Conservation (phyloP, 1,140 invertebrate species). For the Drosophila equinoxialis region DNA sequence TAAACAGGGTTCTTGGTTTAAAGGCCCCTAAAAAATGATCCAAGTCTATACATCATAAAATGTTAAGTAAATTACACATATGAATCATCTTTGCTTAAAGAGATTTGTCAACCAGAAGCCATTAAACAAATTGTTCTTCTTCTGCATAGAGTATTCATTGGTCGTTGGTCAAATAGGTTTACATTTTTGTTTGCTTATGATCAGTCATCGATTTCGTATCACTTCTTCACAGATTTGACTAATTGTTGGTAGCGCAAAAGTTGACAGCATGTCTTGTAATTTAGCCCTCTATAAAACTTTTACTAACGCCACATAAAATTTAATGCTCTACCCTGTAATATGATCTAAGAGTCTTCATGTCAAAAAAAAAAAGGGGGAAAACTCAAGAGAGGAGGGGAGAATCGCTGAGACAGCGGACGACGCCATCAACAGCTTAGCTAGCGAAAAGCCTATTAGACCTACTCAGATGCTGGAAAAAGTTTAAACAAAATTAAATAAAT, state of each 20-base stretch:
- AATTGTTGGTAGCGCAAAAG: slow-evolving; percentile 52
- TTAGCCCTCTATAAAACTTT: slow-evolving; percentile 11
- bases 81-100: too few relatives aligned
- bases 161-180: neutral
- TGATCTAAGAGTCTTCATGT: slow-evolving; percentile 23
- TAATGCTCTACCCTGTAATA: slow-evolving; percentile 38
- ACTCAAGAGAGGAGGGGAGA: too few relatives aligned
- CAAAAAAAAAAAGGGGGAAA: slow-evolving; percentile 35
- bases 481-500: slow-evolving; percentile 68
- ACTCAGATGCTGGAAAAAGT: slow-evolving; percentile 48
- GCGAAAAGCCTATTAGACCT: slow-evolving; percentile 73
- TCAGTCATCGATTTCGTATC: slow-evolving; percentile 3
- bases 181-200: neutral
- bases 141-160: slow-evolving; percentile 1
- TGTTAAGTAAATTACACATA: too few relatives aligned
- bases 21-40: neutral
- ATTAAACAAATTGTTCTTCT: neutral
- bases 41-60: neutral
- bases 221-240: slow-evolving; percentile 38
- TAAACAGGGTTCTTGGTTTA: neutral
- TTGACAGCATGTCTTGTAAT: slow-evolving; percentile 53
- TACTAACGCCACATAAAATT: slow-evolving; percentile 5
- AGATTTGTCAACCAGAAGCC: neutral
- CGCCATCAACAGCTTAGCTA: slow-evolving; percentile 55
- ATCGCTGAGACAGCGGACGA: slow-evolving; percentile 19